Percentiles rank a stretch among this genome's conserved stretches.
Evolutionary conservation across 2,113 vertebrate genomes (phyloP).

Genomic region (Sisor rabdophorus): DNA sequence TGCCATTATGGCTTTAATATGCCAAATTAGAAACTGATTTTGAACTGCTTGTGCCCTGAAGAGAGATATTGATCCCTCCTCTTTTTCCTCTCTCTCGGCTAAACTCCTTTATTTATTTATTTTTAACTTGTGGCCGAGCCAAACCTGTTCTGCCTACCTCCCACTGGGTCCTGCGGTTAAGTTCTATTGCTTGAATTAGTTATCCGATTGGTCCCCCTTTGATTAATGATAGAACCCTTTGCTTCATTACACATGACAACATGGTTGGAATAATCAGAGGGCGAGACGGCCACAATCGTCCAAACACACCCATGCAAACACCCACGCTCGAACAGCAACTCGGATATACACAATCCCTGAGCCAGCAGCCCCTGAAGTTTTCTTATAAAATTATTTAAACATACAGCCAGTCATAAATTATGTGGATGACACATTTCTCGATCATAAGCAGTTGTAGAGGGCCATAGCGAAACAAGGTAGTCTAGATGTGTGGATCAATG

Average conservation of each 20-base stretch:
- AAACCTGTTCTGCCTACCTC: conserved; percentile 73
- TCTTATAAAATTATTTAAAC: conserved; percentile 91
- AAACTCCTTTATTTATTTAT: conserved; percentile 6
- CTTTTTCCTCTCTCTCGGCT: conserved; percentile 27
- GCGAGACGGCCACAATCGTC: conserved; percentile 62
- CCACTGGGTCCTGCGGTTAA: conserved; percentile 83
- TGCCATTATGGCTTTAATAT: conserved; percentile 62
- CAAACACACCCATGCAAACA: conserved; percentile 46
- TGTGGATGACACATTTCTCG: conserved; percentile 85
- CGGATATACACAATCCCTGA: conserved; percentile 43
- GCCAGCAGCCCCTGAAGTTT: conserved; percentile 77
- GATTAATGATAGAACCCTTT: conserved; percentile 83
- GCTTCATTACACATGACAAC: conserved; percentile 87
- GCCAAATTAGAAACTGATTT: conserved; percentile 64
- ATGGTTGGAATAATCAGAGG: conserved; percentile 81
- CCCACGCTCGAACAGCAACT: conserved; percentile 7
- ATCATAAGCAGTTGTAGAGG: conserved; percentile 85
- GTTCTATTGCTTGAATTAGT: conserved; percentile 90
- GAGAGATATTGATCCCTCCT: conserved; percentile 78
- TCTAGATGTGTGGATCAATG: conserved; percentile 91
- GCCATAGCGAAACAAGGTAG: conserved; percentile 92
- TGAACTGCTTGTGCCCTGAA: conserved; percentile 65
- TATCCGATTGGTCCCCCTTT: conserved; percentile 88
- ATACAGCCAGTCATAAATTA: conserved; percentile 84
- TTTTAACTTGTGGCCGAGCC: conserved; percentile 16